phyloP scores from a whole-genome alignment of 2,797 vertebrate genomes.

The Balearica regulorum region DNA sequence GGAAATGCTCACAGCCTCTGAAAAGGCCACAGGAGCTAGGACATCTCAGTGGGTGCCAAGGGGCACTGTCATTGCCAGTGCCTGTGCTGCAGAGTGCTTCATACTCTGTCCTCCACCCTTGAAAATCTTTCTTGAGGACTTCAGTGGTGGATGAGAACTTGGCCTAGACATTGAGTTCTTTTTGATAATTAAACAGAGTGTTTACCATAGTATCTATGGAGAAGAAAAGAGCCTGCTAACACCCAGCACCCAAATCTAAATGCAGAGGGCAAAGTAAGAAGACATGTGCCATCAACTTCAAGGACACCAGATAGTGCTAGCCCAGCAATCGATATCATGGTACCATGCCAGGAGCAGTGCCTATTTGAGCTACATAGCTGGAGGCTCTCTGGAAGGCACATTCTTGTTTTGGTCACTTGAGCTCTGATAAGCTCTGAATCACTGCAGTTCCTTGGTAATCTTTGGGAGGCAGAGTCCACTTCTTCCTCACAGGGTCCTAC shows the following conservation, averaged over 20 bases:
- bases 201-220: not conserved
- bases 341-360: not conserved
- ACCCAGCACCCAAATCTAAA: not conserved
- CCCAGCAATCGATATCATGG: fast-evolving
- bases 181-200: not conserved
- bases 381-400: not conserved
- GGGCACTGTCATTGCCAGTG: not conserved
- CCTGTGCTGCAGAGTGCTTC: not conserved
- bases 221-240: too few relatives aligned
- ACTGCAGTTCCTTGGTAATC: not conserved
- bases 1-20: not conserved
- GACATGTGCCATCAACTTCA: not conserved
- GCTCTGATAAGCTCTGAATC: not conserved
- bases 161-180: not conserved
- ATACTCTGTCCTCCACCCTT: not conserved
- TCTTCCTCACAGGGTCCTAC: not conserved
- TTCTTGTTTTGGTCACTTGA: not conserved
- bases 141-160: not conserved
- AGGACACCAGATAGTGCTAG: not conserved
- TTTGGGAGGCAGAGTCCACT: not conserved
- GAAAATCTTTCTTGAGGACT: not conserved
- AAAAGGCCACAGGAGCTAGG: not conserved
- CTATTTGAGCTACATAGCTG: not conserved
- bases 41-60: not conserved
- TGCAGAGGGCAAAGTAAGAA: not conserved